Evolutionary conservation across 1,140 invertebrate species (phyloP), one percentile per base, ranked within the genome.

Genomic region (Brachionus paranguensis): DNA sequence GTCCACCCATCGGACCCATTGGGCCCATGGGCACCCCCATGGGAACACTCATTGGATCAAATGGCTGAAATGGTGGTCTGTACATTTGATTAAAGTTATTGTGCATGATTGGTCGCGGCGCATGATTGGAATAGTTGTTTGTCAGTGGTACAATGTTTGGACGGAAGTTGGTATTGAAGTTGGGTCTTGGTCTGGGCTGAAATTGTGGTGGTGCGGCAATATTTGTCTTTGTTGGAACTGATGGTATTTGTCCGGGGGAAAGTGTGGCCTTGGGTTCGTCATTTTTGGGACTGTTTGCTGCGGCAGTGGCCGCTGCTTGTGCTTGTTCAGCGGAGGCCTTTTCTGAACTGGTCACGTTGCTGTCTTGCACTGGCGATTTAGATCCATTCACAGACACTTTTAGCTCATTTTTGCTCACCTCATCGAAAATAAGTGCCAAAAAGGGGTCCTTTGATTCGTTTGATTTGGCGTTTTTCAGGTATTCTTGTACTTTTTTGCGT

Each of bases 261-360:
- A 72, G 41, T 6, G 17, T 43, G n/a, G 41, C 2, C 14, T 41
- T 72, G 12, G 8, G n/a, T 20, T 41, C 68, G 2, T 72, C 68
- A 10, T 7, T 45, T 72, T 72, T 72, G 8, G 68, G 68, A 8
- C 65, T 68, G 33, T 37, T 47, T 74, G 37, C 2, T 17, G 14
- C 20, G 5, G 17, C 41, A 17, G 20, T 45, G 8, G 4, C 1
- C 20, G 10, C 43, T 76, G 43, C 29, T 50, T 50, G 41, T 8
- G 33, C 17, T 74, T n/a, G 41, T 41, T 74, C 70, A 10, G 41
- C 43, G 0, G 24, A 50, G 45, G 24, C 20, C 50, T 50, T 50
- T 50, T 81, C 78, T 33, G 78, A 81, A 27, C 78, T 81, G 7
- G 78, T 29, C 60, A 81, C 60, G 6, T 81, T 81, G 37, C 78